These are phyloP conservation scores for Aproaerema taeniolella DNA, from an alignment of 2,888 invertebrate genomes.

Conservation along the genomic window DNA sequence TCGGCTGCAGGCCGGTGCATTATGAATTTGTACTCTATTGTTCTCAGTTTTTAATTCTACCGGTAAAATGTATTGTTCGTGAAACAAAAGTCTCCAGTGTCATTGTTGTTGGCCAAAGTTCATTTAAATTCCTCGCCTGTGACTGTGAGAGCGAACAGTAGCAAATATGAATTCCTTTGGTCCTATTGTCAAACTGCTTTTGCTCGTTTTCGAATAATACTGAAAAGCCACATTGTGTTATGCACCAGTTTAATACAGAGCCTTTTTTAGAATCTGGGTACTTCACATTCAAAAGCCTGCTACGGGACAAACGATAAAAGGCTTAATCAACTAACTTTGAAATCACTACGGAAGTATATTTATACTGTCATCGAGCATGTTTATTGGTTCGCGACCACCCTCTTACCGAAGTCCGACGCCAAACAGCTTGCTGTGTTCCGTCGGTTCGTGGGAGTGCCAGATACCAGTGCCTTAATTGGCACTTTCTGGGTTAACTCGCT, in stretches of 20 bases:
- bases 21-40: slow-evolving; percentile 74
- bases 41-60: slow-evolving; percentile 73
- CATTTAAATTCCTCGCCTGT: slow-evolving; percentile 72
- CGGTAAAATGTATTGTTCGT: slow-evolving; percentile 73
- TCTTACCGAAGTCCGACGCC: too few species aligned
- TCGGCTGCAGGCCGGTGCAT: slow-evolving; percentile 49
- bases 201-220: slow-evolving; percentile 59
- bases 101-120: slow-evolving; percentile 75
- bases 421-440: too few species aligned
- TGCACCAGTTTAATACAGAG: slow-evolving; percentile 21
- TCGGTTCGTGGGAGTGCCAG: too few species aligned
- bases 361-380: too few species aligned
- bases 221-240: slow-evolving; percentile 52
- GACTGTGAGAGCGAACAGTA: slow-evolving; percentile 72
- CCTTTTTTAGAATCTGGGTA: slow-evolving; percentile 12
- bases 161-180: slow-evolving; percentile 75
- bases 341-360: too few species aligned
- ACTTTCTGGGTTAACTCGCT: too few species aligned
- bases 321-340: too few species aligned
- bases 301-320: too few species aligned
- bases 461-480: too few species aligned
- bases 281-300: slow-evolving; percentile 5
- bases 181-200: slow-evolving; percentile 68
- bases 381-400: too few species aligned
- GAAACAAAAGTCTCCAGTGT: slow-evolving; percentile 72